Evolutionary conservation across 2,888 invertebrate genomes (phyloP), one percentile per base, ranked within the genome.

Genomic region (Octonoba sinensis): DNA sequence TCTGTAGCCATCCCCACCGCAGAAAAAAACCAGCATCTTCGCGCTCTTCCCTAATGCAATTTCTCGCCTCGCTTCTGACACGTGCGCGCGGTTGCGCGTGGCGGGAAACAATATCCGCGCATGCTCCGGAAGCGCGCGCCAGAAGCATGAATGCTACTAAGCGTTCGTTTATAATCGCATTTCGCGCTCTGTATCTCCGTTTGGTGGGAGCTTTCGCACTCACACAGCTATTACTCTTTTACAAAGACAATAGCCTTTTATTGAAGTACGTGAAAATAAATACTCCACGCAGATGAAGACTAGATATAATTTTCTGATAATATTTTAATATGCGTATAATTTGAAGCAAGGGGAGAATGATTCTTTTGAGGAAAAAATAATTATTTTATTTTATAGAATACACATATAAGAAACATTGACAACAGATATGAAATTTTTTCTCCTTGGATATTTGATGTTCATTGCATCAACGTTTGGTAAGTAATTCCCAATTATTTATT

Each of bases 91-190:
- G 15, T 15, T 70, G 81, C 74, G 70, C 81, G 65, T 49, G 27
- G 6, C 3, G 18, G 0, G 4, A 22, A 3, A 18, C n/a, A 11
- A 3, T n/a, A 27, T 36, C 47, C 27, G 64, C 66, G 66, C 79
- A 73, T 69, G 79, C 79, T 60, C 57, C 44, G 64, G 51, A 62
- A 69, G 59, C 73, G 79, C 79, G 81, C 81, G 81, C 74, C 75
- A 74, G 74, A 75, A 65, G 70, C 81, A 74, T 82, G 81, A 82
- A 82, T 82, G 81, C 75, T 47, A 64, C 70, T 82, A 82, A 82
- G 75, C 74, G 56, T 59, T 70, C 59, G 81, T 75, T 82, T 74
- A 82, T 82, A 82, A 82, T 82, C 74, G 70, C 75, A 82, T 82
- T 82, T 75, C 75, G 66, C 78, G 78, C 71, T 78, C 54, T 69